Evolutionary conservation across 2,113 vertebrate genomes (phyloP).

Genomic region (Anthoscopus minutus): DNA sequence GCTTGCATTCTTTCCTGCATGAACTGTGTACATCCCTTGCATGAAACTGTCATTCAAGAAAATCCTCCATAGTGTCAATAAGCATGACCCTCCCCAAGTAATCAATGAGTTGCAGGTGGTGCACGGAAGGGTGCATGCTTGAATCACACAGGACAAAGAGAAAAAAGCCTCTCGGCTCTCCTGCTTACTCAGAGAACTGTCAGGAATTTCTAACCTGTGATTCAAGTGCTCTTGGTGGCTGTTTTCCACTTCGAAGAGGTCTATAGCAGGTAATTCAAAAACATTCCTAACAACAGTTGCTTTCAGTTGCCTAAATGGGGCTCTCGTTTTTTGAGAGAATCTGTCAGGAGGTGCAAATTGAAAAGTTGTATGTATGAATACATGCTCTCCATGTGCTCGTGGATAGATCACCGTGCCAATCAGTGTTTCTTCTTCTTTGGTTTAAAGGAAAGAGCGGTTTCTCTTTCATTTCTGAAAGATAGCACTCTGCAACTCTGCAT

Average conservation of each 20-base stretch:
- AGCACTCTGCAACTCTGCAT: background rate
- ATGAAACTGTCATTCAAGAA: background rate
- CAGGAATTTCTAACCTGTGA: background rate
- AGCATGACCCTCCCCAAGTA: background rate
- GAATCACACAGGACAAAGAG: background rate
- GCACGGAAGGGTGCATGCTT: background rate
- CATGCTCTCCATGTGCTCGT: background rate
- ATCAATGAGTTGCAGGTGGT: background rate
- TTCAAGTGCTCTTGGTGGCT: background rate
- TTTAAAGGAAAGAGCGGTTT: background rate
- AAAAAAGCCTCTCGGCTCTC: background rate
- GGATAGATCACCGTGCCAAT: background rate
- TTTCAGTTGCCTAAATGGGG: background rate
- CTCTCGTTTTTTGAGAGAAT: background rate
- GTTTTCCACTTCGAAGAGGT: background rate
- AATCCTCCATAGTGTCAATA: background rate
- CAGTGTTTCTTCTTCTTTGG: background rate
- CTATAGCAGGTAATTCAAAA: background rate
- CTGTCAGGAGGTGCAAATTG: background rate
- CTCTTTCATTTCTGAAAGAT: background rate
- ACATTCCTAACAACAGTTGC: background rate
- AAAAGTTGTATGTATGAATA: background rate
- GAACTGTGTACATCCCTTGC: background rate
- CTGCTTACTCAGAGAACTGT: background rate
- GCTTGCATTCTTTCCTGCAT: background rate